Evolutionary conservation across 1,140 invertebrate species (phyloP).

Genomic region (Solen grandis): DNA sequence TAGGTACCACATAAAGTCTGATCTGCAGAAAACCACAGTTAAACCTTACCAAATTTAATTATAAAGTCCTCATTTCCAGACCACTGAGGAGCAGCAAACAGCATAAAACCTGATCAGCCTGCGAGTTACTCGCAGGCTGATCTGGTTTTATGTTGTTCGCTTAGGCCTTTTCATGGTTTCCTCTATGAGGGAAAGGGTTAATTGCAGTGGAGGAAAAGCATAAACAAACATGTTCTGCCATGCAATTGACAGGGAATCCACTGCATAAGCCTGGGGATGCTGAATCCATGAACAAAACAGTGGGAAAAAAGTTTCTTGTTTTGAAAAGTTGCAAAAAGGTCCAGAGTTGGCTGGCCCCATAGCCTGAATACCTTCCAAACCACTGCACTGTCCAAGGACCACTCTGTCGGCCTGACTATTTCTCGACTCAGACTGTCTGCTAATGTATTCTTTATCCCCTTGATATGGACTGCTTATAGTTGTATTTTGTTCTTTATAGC

Average conservation of each 20-base stretch:
- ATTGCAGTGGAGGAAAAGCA: conserved; percentile 21
- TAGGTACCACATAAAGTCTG: no score
- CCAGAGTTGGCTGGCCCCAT: background rate
- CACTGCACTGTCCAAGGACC: conserved; percentile 31
- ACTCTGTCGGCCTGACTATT: background rate
- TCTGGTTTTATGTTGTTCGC: no score
- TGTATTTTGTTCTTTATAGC: background rate
- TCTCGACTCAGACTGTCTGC: conserved; percentile 16
- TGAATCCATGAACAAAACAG: background rate
- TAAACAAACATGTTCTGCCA: conserved; percentile 32
- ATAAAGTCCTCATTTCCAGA: no score
- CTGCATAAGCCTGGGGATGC: background rate
- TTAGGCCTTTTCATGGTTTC: no score
- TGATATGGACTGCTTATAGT: conserved; percentile 28
- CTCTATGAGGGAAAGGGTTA: background rate
- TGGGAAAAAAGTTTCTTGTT: background rate
- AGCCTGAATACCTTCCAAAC: conserved; percentile 2
- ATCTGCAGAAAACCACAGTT: no score
- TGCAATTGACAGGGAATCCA: conserved; percentile 33
- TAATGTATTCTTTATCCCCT: background rate
- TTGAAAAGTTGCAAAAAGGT: background rate
- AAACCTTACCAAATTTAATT: no score
- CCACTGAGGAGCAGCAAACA: no score
- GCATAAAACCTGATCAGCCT: no score
- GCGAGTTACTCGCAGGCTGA: no score